Base-by-base conservation (phyloP, 2,888 invertebrate species). In the Tortricodes alternella region DNA sequence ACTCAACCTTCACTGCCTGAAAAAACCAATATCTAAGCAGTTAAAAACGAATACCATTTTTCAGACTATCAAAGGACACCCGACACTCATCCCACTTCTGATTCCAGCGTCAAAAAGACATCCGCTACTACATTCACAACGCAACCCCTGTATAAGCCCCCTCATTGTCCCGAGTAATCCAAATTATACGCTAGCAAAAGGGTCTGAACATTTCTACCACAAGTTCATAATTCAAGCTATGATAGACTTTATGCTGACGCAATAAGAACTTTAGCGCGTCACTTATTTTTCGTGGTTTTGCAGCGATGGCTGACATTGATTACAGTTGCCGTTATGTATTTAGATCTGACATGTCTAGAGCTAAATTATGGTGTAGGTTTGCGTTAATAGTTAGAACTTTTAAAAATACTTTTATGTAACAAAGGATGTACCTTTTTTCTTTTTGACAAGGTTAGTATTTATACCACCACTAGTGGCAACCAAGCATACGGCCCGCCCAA, bases 101-200 rank as follows among this genome's bases (percentile, higher is more conserved):
- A 44, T 27, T 23, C 24, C n/a, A n/a, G n/a, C 3, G 39, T 46
- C 39, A 24, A 53, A 53, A 53, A 53, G 46, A 32, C 53, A 53
- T 16, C 38, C 43, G 44, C 29, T 18, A 4, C 2, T 11, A n/a
- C n/a, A 9, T n/a, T 15, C 29, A 23, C 46, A 53, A 46, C 39
- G 23, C 32, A 16, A 11, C 48, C 52, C 52, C 52, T 15, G 18
- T 3, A 13, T 6, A 13, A 24, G 35, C 11, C 35, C 46, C 44
- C 43, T 13, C 24, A 27, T 44, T 29, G 44, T 44, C 2, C 7
- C 7, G 18, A 2, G 34, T 34, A 34, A 34, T 23, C 24, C 53
- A 39, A 48, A 53, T 55, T 35, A 49, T 24, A 55, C 48, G 53
- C 23, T 21, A n/a, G n/a, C 2, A 2, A 13, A 27, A 5, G 19